Evolutionary conservation across 2,797 vertebrate genomes (phyloP).

Genomic region (Lemur catta): DNA sequence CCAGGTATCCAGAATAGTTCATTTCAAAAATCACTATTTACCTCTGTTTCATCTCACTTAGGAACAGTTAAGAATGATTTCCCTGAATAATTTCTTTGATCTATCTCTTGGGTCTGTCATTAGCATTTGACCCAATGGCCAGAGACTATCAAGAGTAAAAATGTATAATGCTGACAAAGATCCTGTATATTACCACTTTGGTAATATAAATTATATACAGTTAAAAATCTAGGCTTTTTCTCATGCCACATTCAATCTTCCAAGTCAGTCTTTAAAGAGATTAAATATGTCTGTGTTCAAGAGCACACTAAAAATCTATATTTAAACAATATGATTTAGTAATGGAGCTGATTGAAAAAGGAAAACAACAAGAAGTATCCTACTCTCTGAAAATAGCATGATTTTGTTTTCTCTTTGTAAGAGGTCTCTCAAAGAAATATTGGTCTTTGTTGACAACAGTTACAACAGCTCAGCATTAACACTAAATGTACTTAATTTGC

Average conservation of each 20-base stretch:
- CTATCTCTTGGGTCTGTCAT: not conserved
- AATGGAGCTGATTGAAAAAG: not conserved
- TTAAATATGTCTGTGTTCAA: conserved; percentile 8
- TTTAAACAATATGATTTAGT: conserved; percentile 6
- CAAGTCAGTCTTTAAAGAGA: not conserved
- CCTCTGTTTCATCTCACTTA: not conserved
- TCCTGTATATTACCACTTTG: not conserved
- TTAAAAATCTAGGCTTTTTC: conserved; percentile 27
- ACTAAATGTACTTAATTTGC: not conserved
- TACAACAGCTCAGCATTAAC: not conserved
- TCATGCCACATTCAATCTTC: not conserved
- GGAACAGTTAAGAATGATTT: conserved; percentile 19
- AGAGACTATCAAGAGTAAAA: conserved; percentile 29
- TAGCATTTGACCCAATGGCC: conserved; percentile 18
- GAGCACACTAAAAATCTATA: not conserved
- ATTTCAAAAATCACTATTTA: conserved; percentile 9
- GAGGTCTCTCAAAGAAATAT: not conserved
- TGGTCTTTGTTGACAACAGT: not conserved
- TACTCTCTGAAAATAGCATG: not conserved
- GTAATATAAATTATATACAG: not conserved
- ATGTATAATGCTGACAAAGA: not conserved
- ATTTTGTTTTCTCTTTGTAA: conserved; percentile 35
- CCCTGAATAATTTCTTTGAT: conserved; percentile 18
- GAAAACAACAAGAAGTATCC: not conserved
- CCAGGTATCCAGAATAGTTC: not conserved